A percentile compares a stretch with the other conserved stretches of the same genome.
phyloP scores from a whole-genome alignment of 1,140 invertebrate species.

The Linepithema humile region DNA sequence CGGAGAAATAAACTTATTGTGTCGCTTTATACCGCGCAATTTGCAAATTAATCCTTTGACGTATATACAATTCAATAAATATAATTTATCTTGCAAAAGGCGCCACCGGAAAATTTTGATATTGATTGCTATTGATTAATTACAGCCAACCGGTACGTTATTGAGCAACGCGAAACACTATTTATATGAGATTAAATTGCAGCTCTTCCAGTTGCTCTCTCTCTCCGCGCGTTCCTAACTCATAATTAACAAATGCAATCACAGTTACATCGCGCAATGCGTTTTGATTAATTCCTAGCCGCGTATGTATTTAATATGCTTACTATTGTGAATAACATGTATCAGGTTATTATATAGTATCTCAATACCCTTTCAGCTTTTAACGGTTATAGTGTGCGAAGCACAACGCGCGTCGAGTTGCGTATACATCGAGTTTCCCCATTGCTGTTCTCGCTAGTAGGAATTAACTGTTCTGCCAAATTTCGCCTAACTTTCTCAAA shows the following conservation, averaged over 20 bases:
- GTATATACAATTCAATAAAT: background rate
- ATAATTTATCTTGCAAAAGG: background rate
- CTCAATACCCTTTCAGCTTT: slow-evolving; percentile 6
- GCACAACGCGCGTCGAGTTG: background rate
- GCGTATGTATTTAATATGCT: slow-evolving; percentile 23
- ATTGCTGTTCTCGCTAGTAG: background rate
- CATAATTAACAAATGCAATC: slow-evolving; percentile 47
- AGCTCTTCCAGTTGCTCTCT: background rate
- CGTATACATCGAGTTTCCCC: background rate
- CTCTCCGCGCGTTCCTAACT: background rate
- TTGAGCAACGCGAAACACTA: background rate
- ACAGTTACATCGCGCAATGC: slow-evolving; percentile 13
- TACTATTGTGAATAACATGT: background rate
- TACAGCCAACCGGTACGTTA: background rate
- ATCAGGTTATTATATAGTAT: background rate
- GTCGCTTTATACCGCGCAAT: background rate
- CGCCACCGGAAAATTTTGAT: background rate
- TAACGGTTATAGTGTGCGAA: background rate
- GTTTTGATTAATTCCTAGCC: slow-evolving; percentile 24
- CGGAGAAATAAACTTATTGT: background rate
- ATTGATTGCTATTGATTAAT: slow-evolving; percentile 31
- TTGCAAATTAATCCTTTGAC: background rate
- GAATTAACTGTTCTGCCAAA: background rate
- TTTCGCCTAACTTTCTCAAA: background rate
- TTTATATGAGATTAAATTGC: slow-evolving; percentile 36